Evolutionary conservation across 1,140 invertebrate genomes (phyloP).

Genomic region (Colletes latitarsis): DNA sequence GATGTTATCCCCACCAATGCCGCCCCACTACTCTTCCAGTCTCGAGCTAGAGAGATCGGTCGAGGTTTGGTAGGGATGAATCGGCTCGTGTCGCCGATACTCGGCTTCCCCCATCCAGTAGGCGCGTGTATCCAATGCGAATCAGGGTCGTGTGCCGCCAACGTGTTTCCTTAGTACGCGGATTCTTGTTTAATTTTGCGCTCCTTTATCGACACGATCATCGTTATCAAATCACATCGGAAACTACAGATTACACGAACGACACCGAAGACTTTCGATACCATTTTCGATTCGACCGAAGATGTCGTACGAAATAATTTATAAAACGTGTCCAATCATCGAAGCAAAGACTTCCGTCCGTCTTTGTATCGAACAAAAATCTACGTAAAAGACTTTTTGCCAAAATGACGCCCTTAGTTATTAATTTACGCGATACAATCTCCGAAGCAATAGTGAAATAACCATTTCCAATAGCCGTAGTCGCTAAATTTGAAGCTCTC

Average conservation of each 20-base stretch:
- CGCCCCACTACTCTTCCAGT: slow-evolving; percentile 31
- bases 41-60: slow-evolving; percentile 38
- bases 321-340: too few relatives aligned
- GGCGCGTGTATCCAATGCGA: neutral
- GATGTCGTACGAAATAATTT: too few relatives aligned
- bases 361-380: too few relatives aligned
- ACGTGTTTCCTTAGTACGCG: neutral
- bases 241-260: neutral
- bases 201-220: neutral
- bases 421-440: too few relatives aligned
- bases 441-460: too few relatives aligned
- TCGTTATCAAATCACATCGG: neutral
- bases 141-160: slow-evolving; percentile 23
- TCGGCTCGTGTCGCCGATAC: slow-evolving; percentile 61
- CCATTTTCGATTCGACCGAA: neutral
- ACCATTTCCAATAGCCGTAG: too few relatives aligned
- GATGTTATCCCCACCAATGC: slow-evolving; percentile 74
- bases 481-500: too few relatives aligned
- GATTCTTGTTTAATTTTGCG: neutral
- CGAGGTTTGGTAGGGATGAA: slow-evolving; percentile 28
- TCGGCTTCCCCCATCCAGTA: slow-evolving; percentile 35
- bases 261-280: neutral
- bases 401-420: too few relatives aligned
- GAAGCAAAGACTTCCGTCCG: too few relatives aligned
- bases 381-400: too few relatives aligned